Base-by-base conservation (phyloP, 2,888 invertebrate species). In the Thecophora atra region DNA sequence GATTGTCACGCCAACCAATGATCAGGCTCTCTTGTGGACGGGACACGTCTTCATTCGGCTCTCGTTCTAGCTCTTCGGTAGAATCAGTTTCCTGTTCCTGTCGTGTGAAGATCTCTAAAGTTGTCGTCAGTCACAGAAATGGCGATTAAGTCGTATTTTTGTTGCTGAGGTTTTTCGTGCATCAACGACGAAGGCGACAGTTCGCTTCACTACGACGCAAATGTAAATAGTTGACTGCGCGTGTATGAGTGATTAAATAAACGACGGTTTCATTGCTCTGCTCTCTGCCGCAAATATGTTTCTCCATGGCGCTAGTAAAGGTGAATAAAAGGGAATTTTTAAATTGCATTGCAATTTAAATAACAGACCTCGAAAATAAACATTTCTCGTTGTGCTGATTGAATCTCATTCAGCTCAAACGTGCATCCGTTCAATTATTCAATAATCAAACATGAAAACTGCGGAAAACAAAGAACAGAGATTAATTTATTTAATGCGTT, bases 11-110 rank as follows among this genome's bases (percentile, higher is more conserved):
- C n/a, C n/a, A n/a, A n/a, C n/a, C n/a, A n/a, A 47, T 28, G 28
- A 52, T 51, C 66, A 66, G 19, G 52, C 28, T 17, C 37, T 30
- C 17, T 66, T 64, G 64, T 47, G 19, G 21, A 44, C 17, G 30
- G 7, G 52, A 2, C 37, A 52, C 15, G 24, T n/a, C 30, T 51
- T 24, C 26, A 5, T 17, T 17, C n/a, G 6, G 8, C 52, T 13
- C 7, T 13, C 7, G n/a, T n/a, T n/a, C n/a, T n/a, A n/a, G n/a
- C n/a, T n/a, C n/a, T n/a, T n/a, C n/a, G n/a, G n/a, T n/a, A n/a
- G n/a, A n/a, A n/a, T n/a, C n/a, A n/a, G n/a, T n/a, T n/a, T n/a
- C n/a, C n/a, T n/a, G n/a, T n/a, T n/a, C n/a, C n/a, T n/a, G n/a
- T n/a, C n/a, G n/a, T n/a, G n/a, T n/a, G n/a, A n/a, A n/a, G n/a